These are phyloP conservation scores for Holcopasites calliopsidis DNA, from an alignment of 1,140 invertebrate genomes.

Conservation along the genomic window DNA sequence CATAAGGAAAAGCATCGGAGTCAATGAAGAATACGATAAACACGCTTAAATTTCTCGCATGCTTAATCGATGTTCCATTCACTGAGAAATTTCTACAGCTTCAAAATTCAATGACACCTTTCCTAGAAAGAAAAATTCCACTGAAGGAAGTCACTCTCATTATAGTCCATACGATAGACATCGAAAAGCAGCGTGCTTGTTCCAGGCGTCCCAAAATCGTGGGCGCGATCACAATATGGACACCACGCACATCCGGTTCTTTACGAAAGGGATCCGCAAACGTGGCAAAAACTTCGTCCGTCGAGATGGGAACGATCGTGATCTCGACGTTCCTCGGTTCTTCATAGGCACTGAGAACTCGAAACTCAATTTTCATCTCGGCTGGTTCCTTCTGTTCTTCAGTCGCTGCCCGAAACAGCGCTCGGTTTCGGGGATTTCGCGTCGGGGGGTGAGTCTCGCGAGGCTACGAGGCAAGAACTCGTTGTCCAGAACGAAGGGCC, in stretches of 20 bases:
- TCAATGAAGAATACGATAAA: no score
- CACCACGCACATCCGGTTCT: background rate
- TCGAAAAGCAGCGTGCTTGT: background rate
- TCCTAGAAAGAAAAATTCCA: background rate
- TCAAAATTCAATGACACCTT: no score
- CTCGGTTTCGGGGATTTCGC: background rate
- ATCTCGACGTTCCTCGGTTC: background rate
- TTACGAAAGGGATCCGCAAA: background rate
- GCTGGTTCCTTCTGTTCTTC: background rate
- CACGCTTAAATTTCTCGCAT: no score
- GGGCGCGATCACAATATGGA: background rate
- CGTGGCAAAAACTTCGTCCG: background rate
- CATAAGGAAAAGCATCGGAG: no score
- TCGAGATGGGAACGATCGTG: background rate
- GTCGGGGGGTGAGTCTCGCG: conserved; percentile 15
- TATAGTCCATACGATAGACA: background rate
- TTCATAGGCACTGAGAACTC: conserved; percentile 33
- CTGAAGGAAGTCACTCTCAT: background rate
- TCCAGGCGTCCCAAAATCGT: background rate
- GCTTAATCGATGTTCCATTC: no score
- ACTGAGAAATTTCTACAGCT: no score
- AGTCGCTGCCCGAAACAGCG: background rate
- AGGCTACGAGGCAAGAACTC: conserved; percentile 36
- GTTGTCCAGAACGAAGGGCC: conserved; percentile 37
- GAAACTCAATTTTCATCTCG: background rate